These are phyloP conservation scores for Rhincodon typus DNA, from an alignment of 2,797 vertebrate genomes.

Conservation along the genomic window DNA sequence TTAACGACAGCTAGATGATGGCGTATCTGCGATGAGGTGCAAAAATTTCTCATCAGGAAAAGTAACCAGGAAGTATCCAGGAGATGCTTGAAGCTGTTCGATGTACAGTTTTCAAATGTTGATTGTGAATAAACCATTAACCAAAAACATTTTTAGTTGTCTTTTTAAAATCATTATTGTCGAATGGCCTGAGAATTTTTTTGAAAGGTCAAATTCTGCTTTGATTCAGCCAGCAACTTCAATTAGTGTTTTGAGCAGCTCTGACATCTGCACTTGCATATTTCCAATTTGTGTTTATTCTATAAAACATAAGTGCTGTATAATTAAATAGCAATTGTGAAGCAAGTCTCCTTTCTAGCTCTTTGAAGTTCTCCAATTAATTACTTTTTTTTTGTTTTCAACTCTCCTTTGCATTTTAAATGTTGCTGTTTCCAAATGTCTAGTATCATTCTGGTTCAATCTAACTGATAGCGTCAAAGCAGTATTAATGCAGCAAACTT, in stretches of 20 bases:
- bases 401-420: neutral
- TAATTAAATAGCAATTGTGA: neutral
- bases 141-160: neutral
- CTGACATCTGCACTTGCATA: neutral
- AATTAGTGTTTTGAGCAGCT: neutral
- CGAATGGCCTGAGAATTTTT: neutral
- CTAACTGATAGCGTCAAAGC: neutral
- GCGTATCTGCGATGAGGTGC: neutral
- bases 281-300: neutral
- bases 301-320: neutral
- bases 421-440: neutral
- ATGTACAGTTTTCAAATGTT: neutral
- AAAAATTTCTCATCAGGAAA: neutral
- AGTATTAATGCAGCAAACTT: neutral
- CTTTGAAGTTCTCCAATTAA: neutral
- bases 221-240: neutral
- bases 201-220: neutral
- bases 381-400: neutral
- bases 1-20: neutral
- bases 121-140: neutral
- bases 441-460: neutral
- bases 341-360: neutral
- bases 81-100: neutral
- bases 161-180: neutral
- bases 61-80: neutral